These are phyloP conservation scores for Rhynchonycteris naso DNA, from an alignment of 2,797 vertebrate species.

Conservation along the genomic window DNA sequence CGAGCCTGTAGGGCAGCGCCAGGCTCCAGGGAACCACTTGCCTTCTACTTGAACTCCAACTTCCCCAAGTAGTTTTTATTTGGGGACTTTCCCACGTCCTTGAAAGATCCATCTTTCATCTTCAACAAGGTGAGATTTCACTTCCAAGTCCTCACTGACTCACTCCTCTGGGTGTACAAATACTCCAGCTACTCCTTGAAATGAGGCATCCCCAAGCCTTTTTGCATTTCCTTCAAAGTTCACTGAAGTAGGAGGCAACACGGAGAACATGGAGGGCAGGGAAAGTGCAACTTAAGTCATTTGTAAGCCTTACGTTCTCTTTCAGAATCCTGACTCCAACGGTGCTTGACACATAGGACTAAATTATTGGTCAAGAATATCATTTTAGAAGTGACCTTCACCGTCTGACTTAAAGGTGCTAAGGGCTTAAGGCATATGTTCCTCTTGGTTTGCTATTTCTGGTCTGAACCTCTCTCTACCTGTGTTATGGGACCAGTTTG, in stretches of 20 bases:
- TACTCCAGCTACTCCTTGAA: neutral
- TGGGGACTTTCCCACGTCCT: neutral
- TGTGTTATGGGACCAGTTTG: neutral
- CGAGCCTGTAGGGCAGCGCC: fast-evolving
- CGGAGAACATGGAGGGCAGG: neutral
- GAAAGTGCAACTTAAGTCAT: neutral
- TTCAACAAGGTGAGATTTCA: neutral
- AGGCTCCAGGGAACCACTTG: neutral
- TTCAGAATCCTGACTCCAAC: slow-evolving; percentile 49
- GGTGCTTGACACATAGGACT: slow-evolving; percentile 41
- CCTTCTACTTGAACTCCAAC: neutral
- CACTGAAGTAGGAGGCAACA: neutral
- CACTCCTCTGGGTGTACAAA: neutral
- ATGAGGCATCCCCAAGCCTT: neutral
- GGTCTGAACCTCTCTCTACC: neutral
- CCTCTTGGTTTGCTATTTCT: neutral
- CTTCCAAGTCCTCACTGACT: neutral
- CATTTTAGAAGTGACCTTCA: neutral
- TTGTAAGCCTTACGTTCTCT: neutral
- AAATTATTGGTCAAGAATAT: neutral
- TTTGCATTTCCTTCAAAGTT: neutral
- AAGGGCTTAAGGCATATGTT: neutral
- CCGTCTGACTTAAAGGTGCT: slow-evolving; percentile 7
- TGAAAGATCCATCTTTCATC: neutral
- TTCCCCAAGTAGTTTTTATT: neutral